phyloP scores from a whole-genome alignment of 2,888 invertebrate genomes.

The Mellilla xanthometata region DNA sequence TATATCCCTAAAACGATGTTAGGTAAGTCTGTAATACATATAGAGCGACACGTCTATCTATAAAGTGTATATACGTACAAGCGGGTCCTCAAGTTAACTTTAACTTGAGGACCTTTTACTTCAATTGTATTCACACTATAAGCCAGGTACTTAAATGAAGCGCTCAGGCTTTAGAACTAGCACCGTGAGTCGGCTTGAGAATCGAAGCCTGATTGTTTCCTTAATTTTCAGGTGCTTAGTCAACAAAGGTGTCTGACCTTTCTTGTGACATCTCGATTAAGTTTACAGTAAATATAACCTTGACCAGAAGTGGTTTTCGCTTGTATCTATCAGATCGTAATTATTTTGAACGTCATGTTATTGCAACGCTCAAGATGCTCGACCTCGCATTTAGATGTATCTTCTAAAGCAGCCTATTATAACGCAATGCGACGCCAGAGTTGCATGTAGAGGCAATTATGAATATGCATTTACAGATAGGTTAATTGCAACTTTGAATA shows the following conservation, averaged over 20 bases:
- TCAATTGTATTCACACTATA: too few relatives aligned
- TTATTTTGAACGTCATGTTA: constrained; percentile 1
- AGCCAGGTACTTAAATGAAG: too few relatives aligned
- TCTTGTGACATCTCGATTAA: constrained; percentile 8
- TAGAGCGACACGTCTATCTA: too few relatives aligned
- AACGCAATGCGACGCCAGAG: constrained; percentile 5
- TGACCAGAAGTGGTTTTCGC: constrained; percentile 7
- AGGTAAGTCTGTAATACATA: too few relatives aligned
- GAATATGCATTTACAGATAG: not conserved
- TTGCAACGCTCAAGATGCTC: constrained; percentile 1
- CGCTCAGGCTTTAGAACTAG: too few relatives aligned
- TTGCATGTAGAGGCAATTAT: constrained; percentile 13
- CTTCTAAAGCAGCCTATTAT: not conserved
- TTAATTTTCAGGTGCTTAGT: constrained; percentile 9
- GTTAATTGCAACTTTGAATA: not conserved
- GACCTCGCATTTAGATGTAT: constrained; percentile 16
- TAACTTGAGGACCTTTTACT: too few relatives aligned
- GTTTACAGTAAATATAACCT: constrained; percentile 11
- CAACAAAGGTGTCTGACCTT: constrained; percentile 15
- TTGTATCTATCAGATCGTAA: constrained; percentile 7
- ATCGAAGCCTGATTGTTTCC: too few relatives aligned
- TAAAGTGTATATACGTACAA: too few relatives aligned
- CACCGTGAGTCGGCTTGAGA: too few relatives aligned
- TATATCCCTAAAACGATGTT: too few relatives aligned
- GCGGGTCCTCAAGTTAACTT: too few relatives aligned